Base-by-base conservation (phyloP, 2,113 vertebrate genomes). In the Odontophorus gujanensis region DNA sequence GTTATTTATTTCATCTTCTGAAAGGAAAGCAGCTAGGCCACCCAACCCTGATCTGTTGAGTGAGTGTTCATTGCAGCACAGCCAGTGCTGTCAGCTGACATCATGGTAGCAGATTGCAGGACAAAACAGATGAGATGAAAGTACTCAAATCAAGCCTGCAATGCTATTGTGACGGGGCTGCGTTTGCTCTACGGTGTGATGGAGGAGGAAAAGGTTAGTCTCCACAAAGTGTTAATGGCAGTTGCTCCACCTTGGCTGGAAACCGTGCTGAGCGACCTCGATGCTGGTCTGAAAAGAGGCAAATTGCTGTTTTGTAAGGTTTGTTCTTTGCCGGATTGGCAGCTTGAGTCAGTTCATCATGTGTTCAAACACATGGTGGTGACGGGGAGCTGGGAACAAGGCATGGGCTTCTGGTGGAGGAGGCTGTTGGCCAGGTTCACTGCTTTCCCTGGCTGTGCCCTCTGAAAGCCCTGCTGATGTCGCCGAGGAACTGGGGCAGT, bases 231-330 rank as follows among this genome's bases (percentile, higher is more conserved):
- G 43, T 34, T 63, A 4, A 42, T 42, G 48, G 72, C 63, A 28
- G 5, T 51, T 83, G 48, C 61, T 30, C 88, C 61, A 25, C 71
- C 73, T 69, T 50, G 34, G 63, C 45, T 61, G 47, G 69, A 68
- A 84, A n/a, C 19, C 24, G 58, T 4, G 5, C n/a, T 11, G 55
- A 57, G 47, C 58, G 40, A 11, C 32, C 66, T 89, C 42, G 17
- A 34, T 55, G 79, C 75, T 87, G 72, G 36, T 28, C 80, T 84
- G 47, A 28, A 55, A 91, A 74, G 84, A 89, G 75, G 30, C 16
- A 50, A 15, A 20, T 81, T 7, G 0, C 34, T 83, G 24, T 80
- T 36, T 88, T 88, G 26, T 13, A 6, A 34, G 55, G 32, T 42
- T 91, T 0, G 0, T 93, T 91, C 40, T 85, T 61, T 72, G 61